A percentile compares a stretch with the other conserved stretches of the same genome.
Conservation (phyloP, 2,113 vertebrate genomes). For the Melanocharis versteri region DNA sequence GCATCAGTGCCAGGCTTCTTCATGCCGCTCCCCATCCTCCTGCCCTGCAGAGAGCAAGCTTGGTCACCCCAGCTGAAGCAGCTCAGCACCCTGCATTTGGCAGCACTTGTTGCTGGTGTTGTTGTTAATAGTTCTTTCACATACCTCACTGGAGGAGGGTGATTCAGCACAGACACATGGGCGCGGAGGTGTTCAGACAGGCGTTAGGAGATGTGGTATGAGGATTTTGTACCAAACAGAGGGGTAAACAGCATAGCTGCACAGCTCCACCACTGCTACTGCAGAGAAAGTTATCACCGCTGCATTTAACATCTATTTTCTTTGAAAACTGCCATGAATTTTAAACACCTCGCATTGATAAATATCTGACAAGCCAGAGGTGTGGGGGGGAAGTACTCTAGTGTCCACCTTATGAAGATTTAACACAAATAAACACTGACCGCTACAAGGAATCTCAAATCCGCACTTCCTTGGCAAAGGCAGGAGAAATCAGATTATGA, state of each 20-base stretch:
- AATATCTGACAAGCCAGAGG: background rate
- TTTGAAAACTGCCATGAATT: background rate
- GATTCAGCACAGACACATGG: background rate
- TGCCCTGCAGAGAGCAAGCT: background rate
- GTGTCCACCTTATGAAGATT: background rate
- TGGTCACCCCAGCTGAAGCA: background rate
- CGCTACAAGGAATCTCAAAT: background rate
- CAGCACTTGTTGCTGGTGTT: background rate
- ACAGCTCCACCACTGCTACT: background rate
- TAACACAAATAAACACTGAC: background rate
- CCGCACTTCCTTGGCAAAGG: background rate
- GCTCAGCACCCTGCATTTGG: background rate
- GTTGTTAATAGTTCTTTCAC: background rate
- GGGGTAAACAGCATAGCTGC: background rate
- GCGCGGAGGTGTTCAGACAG: background rate
- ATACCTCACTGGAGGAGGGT: background rate
- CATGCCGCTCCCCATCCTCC: accelerated
- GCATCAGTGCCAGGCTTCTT: background rate
- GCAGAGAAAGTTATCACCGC: accelerated
- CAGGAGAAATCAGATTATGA: background rate
- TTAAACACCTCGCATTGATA: background rate
- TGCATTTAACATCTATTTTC: background rate
- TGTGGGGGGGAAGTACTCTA: background rate
- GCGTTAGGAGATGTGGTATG: background rate
- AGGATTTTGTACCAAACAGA: background rate